Evolutionary conservation across 2,113 vertebrate species (phyloP).

Genomic region (Nesoenas mayeri): DNA sequence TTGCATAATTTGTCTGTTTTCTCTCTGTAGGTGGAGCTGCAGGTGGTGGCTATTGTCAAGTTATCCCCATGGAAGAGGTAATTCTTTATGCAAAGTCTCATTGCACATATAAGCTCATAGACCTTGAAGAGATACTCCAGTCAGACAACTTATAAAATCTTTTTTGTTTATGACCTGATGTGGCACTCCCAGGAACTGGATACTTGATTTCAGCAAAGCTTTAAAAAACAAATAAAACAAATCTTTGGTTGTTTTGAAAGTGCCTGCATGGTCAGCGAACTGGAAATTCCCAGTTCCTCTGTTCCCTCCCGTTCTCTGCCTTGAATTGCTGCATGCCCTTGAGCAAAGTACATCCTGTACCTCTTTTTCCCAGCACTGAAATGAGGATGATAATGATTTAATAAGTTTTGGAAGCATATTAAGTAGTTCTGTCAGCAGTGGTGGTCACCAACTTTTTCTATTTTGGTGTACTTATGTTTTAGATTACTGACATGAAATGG

Average conservation of each 20-base stretch:
- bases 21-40: slow-evolving; percentile 90
- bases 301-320: neutral
- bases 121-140: neutral
- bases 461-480: slow-evolving; percentile 20
- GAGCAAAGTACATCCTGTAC: neutral
- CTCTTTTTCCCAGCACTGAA: neutral
- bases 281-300: neutral
- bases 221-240: no score
- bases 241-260: neutral
- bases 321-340: neutral
- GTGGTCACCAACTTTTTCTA: neutral
- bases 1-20: neutral
- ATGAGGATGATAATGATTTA: neutral
- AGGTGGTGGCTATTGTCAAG: slow-evolving; percentile 96
- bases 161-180: neutral
- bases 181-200: neutral
- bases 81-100: neutral
- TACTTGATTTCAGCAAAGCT: neutral
- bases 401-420: neutral
- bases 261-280: neutral
- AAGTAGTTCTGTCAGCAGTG: neutral
- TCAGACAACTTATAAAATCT: neutral
- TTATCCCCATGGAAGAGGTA: slow-evolving; percentile 99
- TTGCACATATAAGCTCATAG: neutral
- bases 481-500: neutral